phyloP scores from a whole-genome alignment of 2,888 invertebrate species.

The Coelopa pilipes region DNA sequence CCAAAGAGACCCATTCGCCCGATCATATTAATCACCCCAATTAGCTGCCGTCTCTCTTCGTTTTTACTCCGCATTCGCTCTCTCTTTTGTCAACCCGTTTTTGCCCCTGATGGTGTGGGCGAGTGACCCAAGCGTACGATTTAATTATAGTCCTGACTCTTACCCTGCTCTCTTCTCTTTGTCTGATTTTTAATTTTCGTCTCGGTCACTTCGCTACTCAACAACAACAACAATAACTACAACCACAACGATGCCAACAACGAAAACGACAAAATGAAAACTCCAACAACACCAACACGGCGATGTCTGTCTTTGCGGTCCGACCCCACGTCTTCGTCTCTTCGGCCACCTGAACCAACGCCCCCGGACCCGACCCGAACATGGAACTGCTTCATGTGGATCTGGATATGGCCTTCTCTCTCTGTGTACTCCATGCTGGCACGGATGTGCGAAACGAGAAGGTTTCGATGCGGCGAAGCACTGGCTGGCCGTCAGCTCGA shows the following conservation, averaged over 20 bases:
- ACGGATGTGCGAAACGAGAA: conserved; percentile 46
- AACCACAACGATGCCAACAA: conserved; percentile 25
- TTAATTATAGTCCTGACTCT: conserved; percentile 34
- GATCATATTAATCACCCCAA: background rate
- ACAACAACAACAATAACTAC: conserved; percentile 35
- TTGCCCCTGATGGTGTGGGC: background rate
- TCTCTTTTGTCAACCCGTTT: background rate
- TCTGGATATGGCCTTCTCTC: conserved; percentile 10
- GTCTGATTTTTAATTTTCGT: conserved; percentile 17
- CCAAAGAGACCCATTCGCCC: background rate
- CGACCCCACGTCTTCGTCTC: background rate
- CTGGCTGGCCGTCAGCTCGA: conserved; percentile 81
- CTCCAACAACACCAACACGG: background rate
- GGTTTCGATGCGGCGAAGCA: conserved; percentile 74
- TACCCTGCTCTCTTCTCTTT: conserved; percentile 26
- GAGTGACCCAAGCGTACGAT: background rate
- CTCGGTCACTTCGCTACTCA: conserved; percentile 51
- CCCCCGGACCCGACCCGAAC: too few relatives aligned
- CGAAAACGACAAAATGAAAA: background rate
- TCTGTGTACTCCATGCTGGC: background rate
- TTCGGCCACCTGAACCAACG: background rate
- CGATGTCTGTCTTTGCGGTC: background rate
- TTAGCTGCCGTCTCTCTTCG: background rate
- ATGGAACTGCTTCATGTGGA: background rate
- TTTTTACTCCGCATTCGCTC: background rate